These are phyloP conservation scores for Hirundo rustica DNA, from an alignment of 2,797 vertebrate species.

Conservation along the genomic window DNA sequence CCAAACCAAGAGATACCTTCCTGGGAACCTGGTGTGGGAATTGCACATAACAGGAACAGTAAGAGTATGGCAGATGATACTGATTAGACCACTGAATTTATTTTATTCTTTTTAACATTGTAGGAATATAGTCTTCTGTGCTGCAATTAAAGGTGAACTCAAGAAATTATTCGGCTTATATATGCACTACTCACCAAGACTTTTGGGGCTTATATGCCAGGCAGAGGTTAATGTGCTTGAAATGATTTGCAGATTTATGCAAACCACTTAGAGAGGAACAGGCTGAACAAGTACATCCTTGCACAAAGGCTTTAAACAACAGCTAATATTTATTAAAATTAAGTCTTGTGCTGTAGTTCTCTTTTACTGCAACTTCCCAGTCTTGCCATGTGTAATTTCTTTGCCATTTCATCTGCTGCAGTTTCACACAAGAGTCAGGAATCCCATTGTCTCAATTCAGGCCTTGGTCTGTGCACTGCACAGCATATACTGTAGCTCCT, in stretches of 20 bases:
- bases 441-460: background rate
- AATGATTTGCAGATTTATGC: background rate
- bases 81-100: background rate
- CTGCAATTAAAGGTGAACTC: background rate
- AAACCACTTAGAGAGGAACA: background rate
- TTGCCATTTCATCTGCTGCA: background rate
- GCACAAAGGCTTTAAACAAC: background rate
- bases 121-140: background rate
- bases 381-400: background rate
- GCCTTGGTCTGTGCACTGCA: background rate
- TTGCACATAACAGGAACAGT: background rate
- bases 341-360: background rate
- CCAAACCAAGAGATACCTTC: background rate
- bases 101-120: background rate
- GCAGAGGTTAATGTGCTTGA: background rate
- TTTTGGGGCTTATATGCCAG: background rate
- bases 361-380: background rate
- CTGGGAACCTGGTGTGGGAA: background rate
- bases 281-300: background rate
- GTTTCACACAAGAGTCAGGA: background rate
- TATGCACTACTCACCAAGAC: background rate
- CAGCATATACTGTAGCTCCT: background rate
- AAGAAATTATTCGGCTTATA: background rate
- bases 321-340: background rate
- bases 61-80: rapidly evolving